Evolutionary conservation across 2,797 vertebrate genomes (phyloP), one percentile per base, ranked within the genome.

Genomic region (Catharus ustulatus): DNA sequence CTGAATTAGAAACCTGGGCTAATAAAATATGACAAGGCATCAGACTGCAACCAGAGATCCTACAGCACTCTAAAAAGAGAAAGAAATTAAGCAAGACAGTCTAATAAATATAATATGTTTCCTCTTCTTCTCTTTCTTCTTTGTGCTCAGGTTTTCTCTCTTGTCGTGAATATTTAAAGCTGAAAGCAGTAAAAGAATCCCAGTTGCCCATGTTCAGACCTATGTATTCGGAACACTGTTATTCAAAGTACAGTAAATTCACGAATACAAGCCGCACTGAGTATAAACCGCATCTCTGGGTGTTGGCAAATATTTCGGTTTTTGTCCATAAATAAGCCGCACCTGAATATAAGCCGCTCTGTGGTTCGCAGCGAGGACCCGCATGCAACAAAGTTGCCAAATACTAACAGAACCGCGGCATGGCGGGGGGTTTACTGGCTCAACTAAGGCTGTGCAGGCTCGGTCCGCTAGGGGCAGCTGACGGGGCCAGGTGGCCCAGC

Each of bases 31-130:
- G 66, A 94, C 71, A 95, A 94, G 54, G 19, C 29, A 57, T 88
- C 79, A 84, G 54, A 52, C n/a, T 74, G 30, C 40, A 94, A 82
- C n/a, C n/a, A 91, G 54, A 90, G 59, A 45, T 94, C 8, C 67
- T 40, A 3, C 7, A 73, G 22, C 17, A 69, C 57, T 61, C 73
- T 94, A 82, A 77, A 88, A 92, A 93, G 30, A 79, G 13, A 89
- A 87, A 96, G 29, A 82, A 90, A 82, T 91, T 10, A 80, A 87
- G 72, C 6, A 83, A 88, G 87, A 80, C 64, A 90, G 40, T 77
- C 52, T 91, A 83, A 92, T 95, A 86, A 94, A 96, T 96, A 93
- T 89, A 91, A 85, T 85, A 80, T 89, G 80, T 66, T 94, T 91
- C 43, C 29, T 90, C 42, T 83, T 90, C 57, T 86, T 90, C 45